Conservation (phyloP, 2,797 vertebrate genomes). For the Scarus forsteni region DNA sequence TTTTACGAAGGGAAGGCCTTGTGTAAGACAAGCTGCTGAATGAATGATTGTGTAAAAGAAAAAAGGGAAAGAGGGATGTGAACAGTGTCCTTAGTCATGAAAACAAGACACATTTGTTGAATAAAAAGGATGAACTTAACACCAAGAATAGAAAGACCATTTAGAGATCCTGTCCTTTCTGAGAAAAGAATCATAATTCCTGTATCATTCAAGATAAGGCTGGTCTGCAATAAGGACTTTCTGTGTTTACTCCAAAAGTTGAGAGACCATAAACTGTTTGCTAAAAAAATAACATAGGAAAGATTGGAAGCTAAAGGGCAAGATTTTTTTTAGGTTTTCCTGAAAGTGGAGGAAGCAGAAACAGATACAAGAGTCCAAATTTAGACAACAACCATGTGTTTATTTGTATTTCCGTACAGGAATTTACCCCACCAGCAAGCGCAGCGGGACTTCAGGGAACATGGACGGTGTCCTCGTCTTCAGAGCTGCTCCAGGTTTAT, state of each 20-base stretch:
- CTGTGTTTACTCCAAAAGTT: neutral
- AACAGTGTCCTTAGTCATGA: neutral
- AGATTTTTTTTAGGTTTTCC: neutral
- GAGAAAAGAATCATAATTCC: neutral
- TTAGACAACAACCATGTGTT: neutral
- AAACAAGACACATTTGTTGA: neutral
- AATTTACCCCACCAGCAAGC: conserved; percentile 74
- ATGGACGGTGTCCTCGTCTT: conserved; percentile 78
- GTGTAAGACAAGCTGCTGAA: conserved; percentile 23
- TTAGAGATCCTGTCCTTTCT: neutral
- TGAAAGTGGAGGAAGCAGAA: neutral
- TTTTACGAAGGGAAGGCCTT: neutral
- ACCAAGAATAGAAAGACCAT: neutral
- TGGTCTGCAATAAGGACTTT: neutral
- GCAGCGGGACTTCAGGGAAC: conserved; percentile 66
- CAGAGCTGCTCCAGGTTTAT: conserved; percentile 87
- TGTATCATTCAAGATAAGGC: neutral
- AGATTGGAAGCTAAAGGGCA: neutral
- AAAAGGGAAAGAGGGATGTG: neutral
- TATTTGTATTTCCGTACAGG: conserved; percentile 63
- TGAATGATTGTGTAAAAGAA: conserved; percentile 10
- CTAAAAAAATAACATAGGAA: neutral
- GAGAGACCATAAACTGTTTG: neutral
- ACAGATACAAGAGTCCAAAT: neutral
- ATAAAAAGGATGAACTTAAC: neutral